phyloP scores from a whole-genome alignment of 2,797 vertebrate genomes.

The Echiichthys vipera region DNA sequence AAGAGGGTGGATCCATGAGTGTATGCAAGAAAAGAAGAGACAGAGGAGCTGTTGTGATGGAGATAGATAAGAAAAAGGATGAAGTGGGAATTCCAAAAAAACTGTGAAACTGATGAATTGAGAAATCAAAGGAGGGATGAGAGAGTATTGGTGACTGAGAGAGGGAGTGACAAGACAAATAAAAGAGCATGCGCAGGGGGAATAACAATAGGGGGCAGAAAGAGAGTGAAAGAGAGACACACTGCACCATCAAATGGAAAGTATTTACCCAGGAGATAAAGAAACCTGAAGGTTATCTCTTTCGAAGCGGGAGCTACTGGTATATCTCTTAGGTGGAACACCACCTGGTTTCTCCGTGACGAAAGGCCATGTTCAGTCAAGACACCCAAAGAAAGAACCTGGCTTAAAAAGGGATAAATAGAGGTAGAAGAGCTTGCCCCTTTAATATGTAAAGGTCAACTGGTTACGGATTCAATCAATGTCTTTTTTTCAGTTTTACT shows the following conservation, averaged over 20 bases:
- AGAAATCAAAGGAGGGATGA: slow-evolving; percentile 29
- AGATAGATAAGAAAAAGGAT: slow-evolving; percentile 47
- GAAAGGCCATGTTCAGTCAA: neutral
- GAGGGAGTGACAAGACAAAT: slow-evolving; percentile 44
- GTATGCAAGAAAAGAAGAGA: slow-evolving; percentile 23
- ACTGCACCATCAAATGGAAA: slow-evolving; percentile 21
- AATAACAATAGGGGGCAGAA: slow-evolving; percentile 32
- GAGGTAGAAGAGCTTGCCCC: neutral
- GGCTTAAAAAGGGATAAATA: neutral
- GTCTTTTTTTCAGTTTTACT: slow-evolving; percentile 1
- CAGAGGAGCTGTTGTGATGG: slow-evolving; percentile 17
- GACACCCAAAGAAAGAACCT: neutral
- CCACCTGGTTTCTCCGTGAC: neutral
- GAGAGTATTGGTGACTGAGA: slow-evolving; percentile 29
- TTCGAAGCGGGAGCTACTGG: neutral
- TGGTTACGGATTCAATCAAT: neutral
- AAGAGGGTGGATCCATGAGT: slow-evolving; percentile 47
- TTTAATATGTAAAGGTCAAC: slow-evolving; percentile 32
- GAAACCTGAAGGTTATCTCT: slow-evolving; percentile 17
- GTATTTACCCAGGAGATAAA: slow-evolving; percentile 38
- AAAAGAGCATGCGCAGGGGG: slow-evolving; percentile 40
- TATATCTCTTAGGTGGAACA: slow-evolving; percentile 3
- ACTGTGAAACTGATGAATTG: slow-evolving; percentile 21
- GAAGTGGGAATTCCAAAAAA: slow-evolving; percentile 31
- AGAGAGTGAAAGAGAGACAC: slow-evolving; percentile 14